Evolutionary conservation across 2,888 invertebrate genomes (phyloP).

Genomic region (Phragmatobia fuliginosa): DNA sequence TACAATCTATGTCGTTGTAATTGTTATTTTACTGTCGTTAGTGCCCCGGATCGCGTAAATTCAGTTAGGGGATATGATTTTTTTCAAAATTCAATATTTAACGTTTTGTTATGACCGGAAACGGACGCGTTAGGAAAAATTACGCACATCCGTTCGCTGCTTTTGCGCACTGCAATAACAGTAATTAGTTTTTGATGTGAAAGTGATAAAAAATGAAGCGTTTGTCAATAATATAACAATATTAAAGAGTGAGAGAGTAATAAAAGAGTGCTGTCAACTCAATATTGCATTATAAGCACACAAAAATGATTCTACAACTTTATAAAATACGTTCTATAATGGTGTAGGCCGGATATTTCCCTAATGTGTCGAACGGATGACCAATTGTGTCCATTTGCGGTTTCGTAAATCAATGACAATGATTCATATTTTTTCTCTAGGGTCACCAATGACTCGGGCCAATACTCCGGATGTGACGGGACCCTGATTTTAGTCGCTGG

Average conservation of each 20-base stretch:
- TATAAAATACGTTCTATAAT: constrained; percentile 26
- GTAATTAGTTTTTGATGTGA: constrained; percentile 72
- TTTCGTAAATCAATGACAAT: constrained; percentile 69
- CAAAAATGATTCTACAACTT: constrained; percentile 12
- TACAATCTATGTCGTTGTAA: constrained; percentile 83
- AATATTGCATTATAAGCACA: constrained; percentile 33
- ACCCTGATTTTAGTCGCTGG: constrained; percentile 47
- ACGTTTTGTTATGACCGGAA: constrained; percentile 75
- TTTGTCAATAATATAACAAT: constrained; percentile 61
- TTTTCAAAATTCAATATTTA: constrained; percentile 76
- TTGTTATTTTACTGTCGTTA: constrained; percentile 85
- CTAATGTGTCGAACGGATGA: constrained; percentile 54
- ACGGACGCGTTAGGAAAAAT: constrained; percentile 82
- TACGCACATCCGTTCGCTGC: constrained; percentile 78
- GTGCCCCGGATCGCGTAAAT: constrained; percentile 81
- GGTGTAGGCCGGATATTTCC: constrained; percentile 22
- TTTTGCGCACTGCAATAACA: constrained; percentile 76
- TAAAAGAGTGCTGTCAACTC: constrained; percentile 49
- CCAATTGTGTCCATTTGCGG: constrained; percentile 67
- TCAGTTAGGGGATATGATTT: constrained; percentile 82
- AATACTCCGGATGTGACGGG: constrained; percentile 72
- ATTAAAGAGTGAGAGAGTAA: constrained; percentile 58
- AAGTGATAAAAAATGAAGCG: constrained; percentile 60
- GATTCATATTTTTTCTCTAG: constrained; percentile 50
- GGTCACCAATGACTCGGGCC: constrained; percentile 50